A percentile compares a stretch with the other conserved stretches of the same genome.
phyloP scores from a whole-genome alignment of 2,797 vertebrate genomes.

The Agapornis canus region DNA sequence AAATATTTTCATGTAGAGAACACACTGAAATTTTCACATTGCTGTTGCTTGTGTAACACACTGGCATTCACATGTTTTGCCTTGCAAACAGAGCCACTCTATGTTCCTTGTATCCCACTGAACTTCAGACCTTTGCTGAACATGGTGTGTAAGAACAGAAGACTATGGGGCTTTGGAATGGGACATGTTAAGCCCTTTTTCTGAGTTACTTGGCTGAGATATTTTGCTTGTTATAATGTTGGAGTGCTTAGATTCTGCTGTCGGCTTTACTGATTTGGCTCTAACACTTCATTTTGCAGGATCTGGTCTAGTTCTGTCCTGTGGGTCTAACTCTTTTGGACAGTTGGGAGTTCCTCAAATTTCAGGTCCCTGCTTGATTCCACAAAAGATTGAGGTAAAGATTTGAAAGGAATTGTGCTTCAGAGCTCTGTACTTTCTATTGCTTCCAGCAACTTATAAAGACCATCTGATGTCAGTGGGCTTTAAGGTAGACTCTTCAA shows the following conservation, averaged over 20 bases:
- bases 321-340: conserved; percentile 91
- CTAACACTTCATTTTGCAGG: conserved; percentile 73
- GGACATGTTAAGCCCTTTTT: background rate
- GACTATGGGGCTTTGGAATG: background rate
- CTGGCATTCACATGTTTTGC: background rate
- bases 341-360: conserved; percentile 85
- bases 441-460: background rate
- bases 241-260: background rate
- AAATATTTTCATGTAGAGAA: background rate
- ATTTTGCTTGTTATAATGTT: background rate
- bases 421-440: background rate
- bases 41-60: background rate
- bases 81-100: background rate
- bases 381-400: conserved; percentile 83
- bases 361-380: conserved; percentile 72
- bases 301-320: conserved; percentile 82
- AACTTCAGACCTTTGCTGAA: background rate
- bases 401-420: background rate
- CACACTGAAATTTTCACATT: background rate
- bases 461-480: background rate
- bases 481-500: background rate
- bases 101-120: background rate
- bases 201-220: background rate
- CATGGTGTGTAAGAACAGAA: background rate
- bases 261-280: accelerated